Base-by-base conservation (phyloP, 2,888 invertebrate species). In the Apodemia hepburni region DNA sequence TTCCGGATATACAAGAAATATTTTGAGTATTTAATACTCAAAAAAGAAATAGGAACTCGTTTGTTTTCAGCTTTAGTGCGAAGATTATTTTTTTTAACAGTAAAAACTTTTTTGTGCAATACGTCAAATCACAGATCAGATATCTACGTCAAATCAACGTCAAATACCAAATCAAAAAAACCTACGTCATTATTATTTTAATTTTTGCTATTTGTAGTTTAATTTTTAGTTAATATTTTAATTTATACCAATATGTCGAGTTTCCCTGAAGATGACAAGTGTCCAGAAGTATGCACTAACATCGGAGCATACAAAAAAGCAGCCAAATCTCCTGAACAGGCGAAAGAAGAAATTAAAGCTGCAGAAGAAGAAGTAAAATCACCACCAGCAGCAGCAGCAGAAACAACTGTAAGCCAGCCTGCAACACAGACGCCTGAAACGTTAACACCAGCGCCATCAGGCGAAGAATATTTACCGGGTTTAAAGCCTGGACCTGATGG, bases 401-500 rank as follows among this genome's bases (percentile, higher is more conserved):
- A 78, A 61, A 33, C 59, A 49, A 59, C 70, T 45, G 63, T 29
- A 7, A 29, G 29, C 6, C 54, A 57, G 3, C 22, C 54, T 29
- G 7, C n/a, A 15, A 15, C 29, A 27, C 7, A 12, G 29, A 57
- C n/a, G 27, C 4, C 64, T 42, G 71, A 71, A 62, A 29, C 65
- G 6, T 27, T 51, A 7, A 66, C 65, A 62, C 74, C 70, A 15
- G 63, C 70, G 12, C 69, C 73, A 4, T 66, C 73, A 7, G 75
- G 71, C 77, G 68, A 75, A 63, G 79, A 81, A 63, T 73, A 85
- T 66, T 74, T 88, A 0, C 81, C 85, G 0, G 75, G 77, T 49
- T 70, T 90, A 22, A 85, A 77, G 69, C 95, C 95, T 9, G 96
- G 95, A 87, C 94, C 94, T 3, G 94, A 95, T 1, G 96, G 96